Evolutionary conservation across 2,797 vertebrate species (phyloP).

Genomic region (Danio jaintianensis): DNA sequence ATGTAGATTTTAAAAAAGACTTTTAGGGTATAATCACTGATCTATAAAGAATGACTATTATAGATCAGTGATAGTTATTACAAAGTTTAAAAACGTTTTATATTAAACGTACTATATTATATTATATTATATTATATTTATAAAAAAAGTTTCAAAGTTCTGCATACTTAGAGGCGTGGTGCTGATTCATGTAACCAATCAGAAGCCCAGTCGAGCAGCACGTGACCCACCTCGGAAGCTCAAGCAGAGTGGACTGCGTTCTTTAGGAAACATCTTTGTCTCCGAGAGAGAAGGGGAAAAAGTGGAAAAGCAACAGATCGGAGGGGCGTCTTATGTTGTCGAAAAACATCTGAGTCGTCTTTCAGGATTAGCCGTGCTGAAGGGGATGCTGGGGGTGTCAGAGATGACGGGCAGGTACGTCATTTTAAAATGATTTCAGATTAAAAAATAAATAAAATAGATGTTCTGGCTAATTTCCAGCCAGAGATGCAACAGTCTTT

Average conservation of each 20-base stretch:
- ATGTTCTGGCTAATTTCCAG: not conserved
- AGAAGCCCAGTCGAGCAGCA: not conserved
- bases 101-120: no score
- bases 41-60: no score
- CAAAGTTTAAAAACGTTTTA: not conserved
- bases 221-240: slow-evolving; percentile 11
- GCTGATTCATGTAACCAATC: not conserved
- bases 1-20: not conserved
- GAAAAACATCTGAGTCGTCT: slow-evolving; percentile 33
- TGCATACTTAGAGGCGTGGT: not conserved
- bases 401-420: slow-evolving; percentile 81
- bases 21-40: no score
- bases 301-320: slow-evolving; percentile 29
- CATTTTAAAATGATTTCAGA: not conserved
- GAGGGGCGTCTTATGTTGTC: slow-evolving; percentile 21
- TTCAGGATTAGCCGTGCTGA: slow-evolving; percentile 24
- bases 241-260: not conserved
- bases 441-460: not conserved
- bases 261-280: not conserved
- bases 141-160: not conserved
- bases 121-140: not conserved
- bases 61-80: no score
- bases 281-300: not conserved
- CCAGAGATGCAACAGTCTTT: not conserved
- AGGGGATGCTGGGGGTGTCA: slow-evolving; percentile 78